A percentile compares a stretch with the other conserved stretches of the same genome.
phyloP scores from a whole-genome alignment of 1,140 invertebrate species.

The Solen grandis region DNA sequence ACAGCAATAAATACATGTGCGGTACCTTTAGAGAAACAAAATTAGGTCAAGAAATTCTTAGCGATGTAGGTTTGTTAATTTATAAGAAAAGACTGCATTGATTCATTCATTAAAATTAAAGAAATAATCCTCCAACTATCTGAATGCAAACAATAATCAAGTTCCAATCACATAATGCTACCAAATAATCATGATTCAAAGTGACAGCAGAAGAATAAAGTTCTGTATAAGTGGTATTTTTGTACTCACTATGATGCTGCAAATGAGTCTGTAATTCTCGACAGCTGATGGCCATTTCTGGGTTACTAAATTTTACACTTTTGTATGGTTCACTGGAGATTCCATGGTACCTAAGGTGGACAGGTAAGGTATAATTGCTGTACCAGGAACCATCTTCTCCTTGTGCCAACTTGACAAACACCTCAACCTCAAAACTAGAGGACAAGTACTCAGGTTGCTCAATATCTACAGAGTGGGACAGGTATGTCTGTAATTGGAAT shows the following conservation, averaged over 20 bases:
- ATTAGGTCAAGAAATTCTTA: too few relatives aligned
- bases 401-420: background rate
- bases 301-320: constrained; percentile 28
- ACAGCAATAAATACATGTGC: too few relatives aligned
- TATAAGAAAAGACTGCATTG: too few relatives aligned
- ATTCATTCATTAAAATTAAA: too few relatives aligned
- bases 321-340: background rate
- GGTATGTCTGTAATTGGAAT: background rate
- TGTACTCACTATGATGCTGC: constrained; percentile 25
- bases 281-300: constrained; percentile 38
- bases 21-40: too few relatives aligned
- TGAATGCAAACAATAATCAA: too few relatives aligned
- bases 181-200: too few relatives aligned
- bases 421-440: background rate
- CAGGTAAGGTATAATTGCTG: background rate
- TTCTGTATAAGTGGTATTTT: too few relatives aligned
- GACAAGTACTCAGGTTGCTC: background rate
- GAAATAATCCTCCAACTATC: too few relatives aligned
- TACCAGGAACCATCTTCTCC: background rate
- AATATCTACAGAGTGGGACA: background rate
- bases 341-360: background rate
- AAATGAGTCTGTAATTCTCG: background rate
- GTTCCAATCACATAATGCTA: too few relatives aligned
- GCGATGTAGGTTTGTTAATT: too few relatives aligned
- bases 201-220: too few relatives aligned